phyloP scores from a whole-genome alignment of 2,113 vertebrate species.

The Osmerus mordax region DNA sequence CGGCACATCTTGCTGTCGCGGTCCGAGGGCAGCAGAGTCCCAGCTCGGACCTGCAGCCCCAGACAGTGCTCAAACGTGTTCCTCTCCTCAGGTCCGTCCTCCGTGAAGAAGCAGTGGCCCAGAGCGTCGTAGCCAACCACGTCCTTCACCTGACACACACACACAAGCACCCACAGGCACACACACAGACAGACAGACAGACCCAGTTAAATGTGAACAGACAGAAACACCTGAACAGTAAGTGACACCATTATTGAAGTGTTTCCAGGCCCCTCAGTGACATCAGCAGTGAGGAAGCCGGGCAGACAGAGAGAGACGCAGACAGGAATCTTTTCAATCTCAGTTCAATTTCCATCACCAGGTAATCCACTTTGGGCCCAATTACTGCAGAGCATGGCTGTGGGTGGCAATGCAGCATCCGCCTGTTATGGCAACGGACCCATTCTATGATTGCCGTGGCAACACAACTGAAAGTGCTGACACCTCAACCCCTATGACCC shows the following conservation, averaged over 20 bases:
- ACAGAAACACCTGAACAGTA: not conserved
- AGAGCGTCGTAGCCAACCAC: constrained; percentile 87
- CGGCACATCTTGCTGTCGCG: constrained; percentile 92
- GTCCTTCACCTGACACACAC: constrained; percentile 80
- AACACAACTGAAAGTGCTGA: not conserved
- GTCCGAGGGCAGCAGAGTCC: constrained; percentile 91
- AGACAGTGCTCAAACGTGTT: constrained; percentile 96
- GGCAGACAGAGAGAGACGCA: no score
- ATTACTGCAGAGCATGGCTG: not conserved
- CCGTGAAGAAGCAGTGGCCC: constrained; percentile 95
- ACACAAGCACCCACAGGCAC: not conserved
- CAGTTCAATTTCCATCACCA: not conserved
- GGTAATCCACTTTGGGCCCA: constrained; percentile 1
- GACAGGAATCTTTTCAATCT: not conserved
- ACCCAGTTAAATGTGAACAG: not conserved
- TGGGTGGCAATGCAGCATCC: not conserved
- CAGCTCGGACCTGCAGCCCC: constrained; percentile 84
- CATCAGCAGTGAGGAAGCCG: no score
- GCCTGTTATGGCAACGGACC: not conserved
- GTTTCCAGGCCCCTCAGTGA: no score
- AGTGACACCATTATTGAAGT: not conserved
- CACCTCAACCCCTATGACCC: not conserved
- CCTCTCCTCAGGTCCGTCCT: constrained; percentile 93
- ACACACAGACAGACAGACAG: not conserved
- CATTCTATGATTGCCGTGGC: not conserved